Evolutionary conservation across 2,888 invertebrate species (phyloP).

Genomic region (Zeuzera pyrina): DNA sequence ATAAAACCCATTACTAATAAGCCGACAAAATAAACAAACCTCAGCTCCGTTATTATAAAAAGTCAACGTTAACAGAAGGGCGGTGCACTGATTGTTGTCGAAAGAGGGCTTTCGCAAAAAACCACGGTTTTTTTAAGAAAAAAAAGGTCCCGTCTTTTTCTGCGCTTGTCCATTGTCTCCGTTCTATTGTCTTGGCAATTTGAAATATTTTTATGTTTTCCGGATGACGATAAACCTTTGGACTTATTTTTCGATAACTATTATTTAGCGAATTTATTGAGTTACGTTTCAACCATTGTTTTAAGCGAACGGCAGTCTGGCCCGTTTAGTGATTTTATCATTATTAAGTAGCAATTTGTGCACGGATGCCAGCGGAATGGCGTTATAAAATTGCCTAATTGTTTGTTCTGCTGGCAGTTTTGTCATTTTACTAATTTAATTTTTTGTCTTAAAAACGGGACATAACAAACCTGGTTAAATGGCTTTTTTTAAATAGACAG

Average conservation of each 20-base stretch:
- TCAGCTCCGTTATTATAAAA: slow-evolving; percentile 59
- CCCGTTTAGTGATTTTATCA: too few relatives aligned
- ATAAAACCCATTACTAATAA: slow-evolving; percentile 46
- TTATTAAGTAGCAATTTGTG: slow-evolving; percentile 48
- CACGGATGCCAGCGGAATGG: slow-evolving; percentile 41
- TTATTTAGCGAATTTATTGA: slow-evolving; percentile 68
- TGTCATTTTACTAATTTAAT: too few relatives aligned
- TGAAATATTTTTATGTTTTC: slow-evolving; percentile 70
- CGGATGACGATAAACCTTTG: slow-evolving; percentile 66
- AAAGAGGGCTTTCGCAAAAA: slow-evolving; percentile 56
- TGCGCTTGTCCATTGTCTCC: slow-evolving; percentile 63
- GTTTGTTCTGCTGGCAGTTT: too few relatives aligned
- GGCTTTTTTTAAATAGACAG: too few relatives aligned
- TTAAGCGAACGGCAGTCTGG: slow-evolving; percentile 18
- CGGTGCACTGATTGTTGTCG: slow-evolving; percentile 61
- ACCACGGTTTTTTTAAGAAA: slow-evolving; percentile 42
- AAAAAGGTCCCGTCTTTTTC: slow-evolving; percentile 51
- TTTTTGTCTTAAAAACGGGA: too few relatives aligned
- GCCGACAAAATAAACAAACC: slow-evolving; percentile 61
- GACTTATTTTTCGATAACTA: slow-evolving; percentile 67
- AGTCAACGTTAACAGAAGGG: slow-evolving; percentile 35
- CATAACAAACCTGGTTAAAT: too few relatives aligned
- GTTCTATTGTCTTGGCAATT: slow-evolving; percentile 65
- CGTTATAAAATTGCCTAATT: too few relatives aligned
- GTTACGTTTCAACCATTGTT: slow-evolving; percentile 25